Evolutionary conservation across 2,113 vertebrate genomes (phyloP).

Genomic region (Hippocampus zosterae): DNA sequence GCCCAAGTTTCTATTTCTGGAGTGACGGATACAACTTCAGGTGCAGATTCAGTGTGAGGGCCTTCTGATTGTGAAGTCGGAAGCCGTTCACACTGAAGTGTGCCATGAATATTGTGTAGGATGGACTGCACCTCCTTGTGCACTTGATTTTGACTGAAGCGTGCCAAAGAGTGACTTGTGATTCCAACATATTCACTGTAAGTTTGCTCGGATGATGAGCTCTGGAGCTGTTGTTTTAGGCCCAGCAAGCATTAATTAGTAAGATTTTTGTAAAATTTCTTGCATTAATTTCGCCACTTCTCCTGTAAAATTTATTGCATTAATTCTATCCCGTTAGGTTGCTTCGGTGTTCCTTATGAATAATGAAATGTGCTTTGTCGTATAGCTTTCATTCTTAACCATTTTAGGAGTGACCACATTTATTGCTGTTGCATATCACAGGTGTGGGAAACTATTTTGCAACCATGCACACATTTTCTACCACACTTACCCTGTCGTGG

Average conservation of each 20-base stretch:
- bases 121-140: slow-evolving; percentile 13
- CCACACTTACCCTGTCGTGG: background rate
- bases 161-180: slow-evolving; percentile 42
- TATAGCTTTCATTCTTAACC: background rate
- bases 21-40: slow-evolving; percentile 79
- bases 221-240: background rate
- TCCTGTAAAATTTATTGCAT: background rate
- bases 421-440: background rate
- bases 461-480: background rate
- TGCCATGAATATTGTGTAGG: slow-evolving; percentile 28
- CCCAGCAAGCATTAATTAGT: background rate
- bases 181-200: slow-evolving; percentile 1
- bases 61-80: slow-evolving; percentile 6
- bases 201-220: slow-evolving; percentile 1
- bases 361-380: background rate
- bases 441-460: background rate
- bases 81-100: background rate
- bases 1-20: slow-evolving; percentile 95
- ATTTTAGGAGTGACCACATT: background rate
- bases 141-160: slow-evolving; percentile 19
- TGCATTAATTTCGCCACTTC: background rate
- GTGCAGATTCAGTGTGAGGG: slow-evolving; percentile 82
- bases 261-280: background rate
- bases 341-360: background rate
- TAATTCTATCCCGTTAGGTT: background rate